Conservation (phyloP, 2,888 invertebrate genomes). For the Nezara viridula region DNA sequence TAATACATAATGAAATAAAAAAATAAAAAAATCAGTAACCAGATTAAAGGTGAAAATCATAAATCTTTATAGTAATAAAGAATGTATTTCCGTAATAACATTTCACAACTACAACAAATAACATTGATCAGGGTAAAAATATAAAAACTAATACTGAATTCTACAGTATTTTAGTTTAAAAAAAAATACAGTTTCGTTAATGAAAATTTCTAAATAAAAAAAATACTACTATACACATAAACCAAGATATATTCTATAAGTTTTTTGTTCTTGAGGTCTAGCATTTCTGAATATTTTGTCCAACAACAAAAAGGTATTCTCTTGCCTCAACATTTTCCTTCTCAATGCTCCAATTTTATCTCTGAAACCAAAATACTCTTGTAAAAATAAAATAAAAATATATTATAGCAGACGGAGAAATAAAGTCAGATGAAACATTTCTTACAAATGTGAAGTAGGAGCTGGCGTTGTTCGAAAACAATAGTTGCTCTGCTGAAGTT, state of each 20-base stretch:
- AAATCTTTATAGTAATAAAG: no score
- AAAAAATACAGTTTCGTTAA: background rate
- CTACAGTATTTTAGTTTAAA: background rate
- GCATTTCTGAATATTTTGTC: slow-evolving; percentile 65
- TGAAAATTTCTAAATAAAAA: background rate
- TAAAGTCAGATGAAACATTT: background rate
- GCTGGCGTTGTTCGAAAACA: slow-evolving; percentile 64
- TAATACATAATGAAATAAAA: no score
- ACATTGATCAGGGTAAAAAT: no score
- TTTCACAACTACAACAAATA: no score
- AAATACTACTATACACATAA: slow-evolving; percentile 60
- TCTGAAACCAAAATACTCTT: slow-evolving; percentile 60
- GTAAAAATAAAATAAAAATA: background rate
- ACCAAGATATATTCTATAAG: slow-evolving; percentile 65
- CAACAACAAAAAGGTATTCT: slow-evolving; percentile 64
- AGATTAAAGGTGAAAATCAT: no score
- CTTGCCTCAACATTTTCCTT: slow-evolving; percentile 63
- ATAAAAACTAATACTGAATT: background rate
- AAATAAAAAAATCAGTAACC: no score
- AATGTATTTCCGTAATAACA: no score
- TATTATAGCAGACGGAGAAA: background rate
- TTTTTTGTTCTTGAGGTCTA: slow-evolving; percentile 65
- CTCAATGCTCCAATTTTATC: slow-evolving; percentile 64
- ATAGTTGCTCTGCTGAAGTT: slow-evolving; percentile 60
- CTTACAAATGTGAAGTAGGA: slow-evolving; percentile 65